phyloP scores from a whole-genome alignment of 2,888 invertebrate species.

The Trissolcus brochymenae region DNA sequence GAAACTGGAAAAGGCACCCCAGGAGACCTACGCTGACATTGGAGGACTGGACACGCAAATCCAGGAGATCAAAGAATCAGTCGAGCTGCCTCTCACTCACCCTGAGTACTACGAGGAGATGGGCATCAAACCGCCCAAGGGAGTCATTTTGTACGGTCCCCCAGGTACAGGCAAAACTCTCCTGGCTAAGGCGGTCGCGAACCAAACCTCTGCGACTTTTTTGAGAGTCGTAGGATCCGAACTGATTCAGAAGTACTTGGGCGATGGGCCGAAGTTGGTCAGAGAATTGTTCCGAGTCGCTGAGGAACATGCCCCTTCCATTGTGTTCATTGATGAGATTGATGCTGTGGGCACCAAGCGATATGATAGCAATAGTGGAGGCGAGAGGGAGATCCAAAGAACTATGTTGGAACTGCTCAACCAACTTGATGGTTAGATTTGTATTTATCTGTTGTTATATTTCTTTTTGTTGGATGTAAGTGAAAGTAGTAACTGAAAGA shows the following conservation, averaged over 20 bases:
- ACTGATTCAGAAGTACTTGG: slow-evolving; percentile 98
- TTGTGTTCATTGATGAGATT: slow-evolving; percentile 99
- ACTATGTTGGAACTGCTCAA: slow-evolving; percentile 99
- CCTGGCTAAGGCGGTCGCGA: slow-evolving; percentile 98
- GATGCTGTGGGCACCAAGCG: slow-evolving; percentile 99
- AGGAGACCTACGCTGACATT: slow-evolving; percentile 99
- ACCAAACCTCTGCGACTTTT: slow-evolving; percentile 99
- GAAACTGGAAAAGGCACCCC: slow-evolving; percentile 99
- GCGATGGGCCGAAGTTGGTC: slow-evolving; percentile 99
- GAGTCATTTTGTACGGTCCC: slow-evolving; percentile 97
- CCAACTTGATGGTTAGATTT: slow-evolving; percentile 90
- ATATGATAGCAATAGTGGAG: slow-evolving; percentile 99
- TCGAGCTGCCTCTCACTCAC: slow-evolving; percentile 98
- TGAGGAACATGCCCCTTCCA: slow-evolving; percentile 99
- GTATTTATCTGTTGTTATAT: not conserved
- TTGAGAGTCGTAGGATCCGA: slow-evolving; percentile 99
- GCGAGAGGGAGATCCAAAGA: slow-evolving; percentile 99
- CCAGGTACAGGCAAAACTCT: slow-evolving; percentile 99
- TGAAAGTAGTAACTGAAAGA: no score
- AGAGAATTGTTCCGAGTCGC: slow-evolving; percentile 99
- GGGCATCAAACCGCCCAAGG: slow-evolving; percentile 99
- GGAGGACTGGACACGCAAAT: slow-evolving; percentile 98
- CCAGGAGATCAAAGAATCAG: slow-evolving; percentile 98
- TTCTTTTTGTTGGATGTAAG: no score
- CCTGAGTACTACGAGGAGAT: slow-evolving; percentile 99